Percentiles rank a stretch among this genome's conserved stretches.
Conservation (phyloP, 2,888 invertebrate species). For the Polydrusus pterygomalis region DNA sequence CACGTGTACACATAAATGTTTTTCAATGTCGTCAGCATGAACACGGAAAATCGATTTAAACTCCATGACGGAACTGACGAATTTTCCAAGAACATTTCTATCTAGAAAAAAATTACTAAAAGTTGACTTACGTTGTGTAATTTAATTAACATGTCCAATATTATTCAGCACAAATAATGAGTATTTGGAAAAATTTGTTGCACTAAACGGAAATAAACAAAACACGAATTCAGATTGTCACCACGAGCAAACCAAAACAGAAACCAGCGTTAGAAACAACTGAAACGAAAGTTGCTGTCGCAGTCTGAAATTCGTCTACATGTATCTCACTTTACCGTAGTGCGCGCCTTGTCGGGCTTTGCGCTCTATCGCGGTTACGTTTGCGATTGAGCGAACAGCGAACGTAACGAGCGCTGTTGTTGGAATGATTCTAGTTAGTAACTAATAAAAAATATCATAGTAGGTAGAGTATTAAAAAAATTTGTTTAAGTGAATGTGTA, state of each 20-base stretch:
- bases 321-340: neutral
- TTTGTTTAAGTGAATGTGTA: too few relatives aligned
- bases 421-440: neutral
- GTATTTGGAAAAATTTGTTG: conserved; percentile 7
- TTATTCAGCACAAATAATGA: neutral
- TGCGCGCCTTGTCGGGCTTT: conserved; percentile 8
- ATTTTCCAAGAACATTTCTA: conserved; percentile 35
- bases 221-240: conserved; percentile 38
- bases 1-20: conserved; percentile 57
- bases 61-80: conserved; percentile 33
- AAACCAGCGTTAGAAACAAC: conserved; percentile 50
- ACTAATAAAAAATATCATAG: too few relatives aligned
- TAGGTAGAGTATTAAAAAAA: too few relatives aligned
- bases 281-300: neutral
- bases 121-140: conserved; percentile 44
- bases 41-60: conserved; percentile 52
- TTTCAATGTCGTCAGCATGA: conserved; percentile 52
- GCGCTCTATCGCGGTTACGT: conserved; percentile 13
- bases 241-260: conserved; percentile 31
- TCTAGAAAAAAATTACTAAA: neutral
- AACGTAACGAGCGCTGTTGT: neutral
- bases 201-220: conserved; percentile 34
- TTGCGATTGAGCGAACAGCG: conserved; percentile 6
- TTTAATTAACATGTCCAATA: conserved; percentile 18
- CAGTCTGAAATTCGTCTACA: conserved; percentile 7